Base-by-base conservation (phyloP, 2,888 invertebrate genomes). In the Tenodera sinensis region DNA sequence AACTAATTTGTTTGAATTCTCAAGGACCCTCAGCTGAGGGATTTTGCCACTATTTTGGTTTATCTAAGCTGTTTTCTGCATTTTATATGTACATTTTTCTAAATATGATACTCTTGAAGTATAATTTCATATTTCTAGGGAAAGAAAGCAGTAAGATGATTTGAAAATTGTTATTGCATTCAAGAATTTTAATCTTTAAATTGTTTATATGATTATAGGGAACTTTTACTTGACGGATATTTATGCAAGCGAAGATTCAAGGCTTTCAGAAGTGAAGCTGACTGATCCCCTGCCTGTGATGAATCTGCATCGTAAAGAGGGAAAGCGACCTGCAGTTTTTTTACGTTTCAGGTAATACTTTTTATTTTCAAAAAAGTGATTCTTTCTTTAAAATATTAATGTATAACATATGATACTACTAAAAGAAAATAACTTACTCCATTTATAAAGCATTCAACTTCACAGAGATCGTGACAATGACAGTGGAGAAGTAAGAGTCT, bases 241-340 rank as follows among this genome's bases (percentile, higher is more conserved):
- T 90, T 97, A 98, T 94, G 97, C 97, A 90, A 94, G 96, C 90
- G 92, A 92, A 88, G 91, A 90, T 34, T 92, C 92, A 28, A 89
- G 91, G 34, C 95, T 95, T 85, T 97, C 96, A 91, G 99, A 99
- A 93, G 95, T 96, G 89, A 96, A 97, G 90, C 94, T 99, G 91
- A 96, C 96, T 92, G 98, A 99, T 93, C 98, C 98, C 85, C 95
- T 96, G 92, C 99, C 99, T 47, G 95, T 99, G 88, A 94, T 97
- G 89, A 96, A 95, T 92, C 95, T 99, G 93, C 97, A 96, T 91
- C 95, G 97, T 91, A 96, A 97, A 92, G 99, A 99, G 92, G 99
- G 98, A 92, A 98, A 99, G 94, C 95, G 99, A 93, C 98, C 99
- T 90, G 98, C 98, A 90, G 96, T 99, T 91, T 98, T 98, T 94